These are phyloP conservation scores for Coregonus suidteri DNA, from an alignment of 2,797 vertebrate genomes.

Conservation along the genomic window DNA sequence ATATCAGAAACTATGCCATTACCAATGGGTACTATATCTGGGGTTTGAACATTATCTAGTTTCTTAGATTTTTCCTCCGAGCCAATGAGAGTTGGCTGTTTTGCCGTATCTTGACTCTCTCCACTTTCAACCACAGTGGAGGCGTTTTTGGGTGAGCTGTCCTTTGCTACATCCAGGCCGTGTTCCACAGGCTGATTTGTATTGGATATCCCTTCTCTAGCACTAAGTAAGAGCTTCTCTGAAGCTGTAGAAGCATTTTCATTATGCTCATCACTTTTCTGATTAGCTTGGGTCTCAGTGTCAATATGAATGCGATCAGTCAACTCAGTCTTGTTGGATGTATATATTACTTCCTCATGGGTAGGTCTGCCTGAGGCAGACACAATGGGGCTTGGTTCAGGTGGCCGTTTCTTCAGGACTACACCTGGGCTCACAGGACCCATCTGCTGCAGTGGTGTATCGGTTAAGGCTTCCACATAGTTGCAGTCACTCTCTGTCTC, in stretches of 20 bases:
- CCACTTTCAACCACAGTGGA: constrained; percentile 6
- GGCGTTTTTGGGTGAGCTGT: not conserved
- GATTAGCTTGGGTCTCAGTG: constrained; percentile 18
- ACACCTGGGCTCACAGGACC: constrained; percentile 28
- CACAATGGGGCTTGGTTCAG: constrained; percentile 14
- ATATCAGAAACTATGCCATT: constrained; percentile 10
- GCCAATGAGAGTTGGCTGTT: constrained; percentile 11
- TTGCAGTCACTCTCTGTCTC: constrained; percentile 2
- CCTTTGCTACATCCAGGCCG: constrained; percentile 28
- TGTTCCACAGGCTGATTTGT: constrained; percentile 26
- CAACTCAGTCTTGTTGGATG: constrained; percentile 35
- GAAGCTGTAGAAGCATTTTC: constrained; percentile 12
- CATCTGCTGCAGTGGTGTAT: constrained; percentile 10
- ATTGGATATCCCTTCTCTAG: constrained; percentile 1
- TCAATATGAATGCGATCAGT: constrained; percentile 26
- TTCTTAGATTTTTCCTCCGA: constrained; percentile 5
- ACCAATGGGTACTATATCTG: constrained; percentile 21
- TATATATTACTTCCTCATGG: constrained; percentile 40
- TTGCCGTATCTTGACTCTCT: not conserved
- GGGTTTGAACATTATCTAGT: constrained; percentile 26
- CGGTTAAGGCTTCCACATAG: constrained; percentile 12
- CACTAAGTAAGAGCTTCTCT: constrained; percentile 16
- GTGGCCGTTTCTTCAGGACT: constrained; percentile 23
- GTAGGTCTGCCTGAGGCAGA: constrained; percentile 27
- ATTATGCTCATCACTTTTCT: constrained; percentile 7